Conservation (phyloP, 1,140 invertebrate species). For the Tetragonula clypearis region DNA sequence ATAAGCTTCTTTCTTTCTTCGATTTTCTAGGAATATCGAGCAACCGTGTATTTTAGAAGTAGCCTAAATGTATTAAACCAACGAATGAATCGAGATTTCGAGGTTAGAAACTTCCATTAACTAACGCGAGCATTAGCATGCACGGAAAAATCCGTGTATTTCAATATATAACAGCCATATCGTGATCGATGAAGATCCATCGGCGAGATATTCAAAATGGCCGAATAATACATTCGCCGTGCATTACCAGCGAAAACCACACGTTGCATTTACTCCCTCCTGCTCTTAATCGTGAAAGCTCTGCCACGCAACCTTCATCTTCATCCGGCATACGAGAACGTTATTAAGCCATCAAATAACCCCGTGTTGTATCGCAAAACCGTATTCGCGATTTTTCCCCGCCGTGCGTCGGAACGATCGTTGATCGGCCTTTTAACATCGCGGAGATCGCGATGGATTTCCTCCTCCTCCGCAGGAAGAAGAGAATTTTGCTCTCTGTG, state of each 20-base stretch:
- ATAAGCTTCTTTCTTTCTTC: no score
- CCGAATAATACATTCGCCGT: neutral
- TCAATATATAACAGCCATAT: neutral
- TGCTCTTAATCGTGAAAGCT: slow-evolving; percentile 1
- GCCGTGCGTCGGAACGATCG: neutral
- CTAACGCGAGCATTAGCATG: neutral
- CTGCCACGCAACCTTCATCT: slow-evolving; percentile 8
- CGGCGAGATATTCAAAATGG: neutral
- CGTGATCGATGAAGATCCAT: neutral
- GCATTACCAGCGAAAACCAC: neutral
- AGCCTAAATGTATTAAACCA: no score
- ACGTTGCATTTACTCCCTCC: neutral
- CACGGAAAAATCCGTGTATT: neutral
- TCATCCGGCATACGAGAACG: neutral
- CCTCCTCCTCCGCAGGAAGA: neutral
- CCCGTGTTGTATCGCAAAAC: slow-evolving; percentile 5
- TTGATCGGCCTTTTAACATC: neutral
- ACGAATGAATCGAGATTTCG: neutral
- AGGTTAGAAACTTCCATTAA: neutral
- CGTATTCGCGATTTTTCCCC: slow-evolving; percentile 19
- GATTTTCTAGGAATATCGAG: no score
- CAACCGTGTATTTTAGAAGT: no score
- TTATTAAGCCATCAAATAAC: slow-evolving; percentile 27
- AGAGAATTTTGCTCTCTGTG: neutral
- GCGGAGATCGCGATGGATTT: no score